phyloP scores from a whole-genome alignment of 2,888 invertebrate species.

The Drosophila atripex region DNA sequence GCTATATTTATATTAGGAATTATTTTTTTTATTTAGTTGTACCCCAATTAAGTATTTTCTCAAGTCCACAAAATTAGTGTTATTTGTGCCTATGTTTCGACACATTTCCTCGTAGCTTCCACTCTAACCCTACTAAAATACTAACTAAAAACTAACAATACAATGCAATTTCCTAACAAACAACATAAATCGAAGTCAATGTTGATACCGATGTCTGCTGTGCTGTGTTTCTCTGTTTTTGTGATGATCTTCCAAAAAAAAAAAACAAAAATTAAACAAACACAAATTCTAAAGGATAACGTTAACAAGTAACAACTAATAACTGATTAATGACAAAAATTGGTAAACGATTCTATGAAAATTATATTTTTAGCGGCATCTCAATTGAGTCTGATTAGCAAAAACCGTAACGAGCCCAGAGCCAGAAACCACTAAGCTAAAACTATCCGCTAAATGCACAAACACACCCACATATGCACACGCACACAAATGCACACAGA shows the following conservation, averaged over 20 bases:
- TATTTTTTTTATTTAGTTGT: neutral
- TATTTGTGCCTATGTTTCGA: neutral
- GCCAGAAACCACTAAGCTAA: constrained; percentile 29
- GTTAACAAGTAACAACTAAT: constrained; percentile 24
- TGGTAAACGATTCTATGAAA: constrained; percentile 44
- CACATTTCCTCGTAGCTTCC: neutral
- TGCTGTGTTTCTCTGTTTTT: constrained; percentile 33
- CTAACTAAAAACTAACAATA: constrained; percentile 12
- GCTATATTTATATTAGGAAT: too few species aligned
- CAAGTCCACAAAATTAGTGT: neutral
- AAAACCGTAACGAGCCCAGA: constrained; percentile 28
- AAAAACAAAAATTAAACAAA: constrained; percentile 5
- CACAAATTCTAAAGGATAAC: neutral
- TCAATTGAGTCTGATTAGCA: constrained; percentile 66
- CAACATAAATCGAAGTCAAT: constrained; percentile 7
- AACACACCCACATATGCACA: constrained; percentile 23
- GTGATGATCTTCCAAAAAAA: constrained; percentile 17
- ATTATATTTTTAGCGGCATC: constrained; percentile 71
- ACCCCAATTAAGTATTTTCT: too few species aligned
- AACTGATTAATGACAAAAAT: constrained; percentile 28
- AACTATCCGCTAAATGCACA: constrained; percentile 40
- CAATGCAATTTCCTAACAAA: constrained; percentile 45
- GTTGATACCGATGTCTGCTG: constrained; percentile 22
- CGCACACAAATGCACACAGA: constrained; percentile 24
- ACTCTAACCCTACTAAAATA: neutral